These are phyloP conservation scores for Eubucco bourcierii DNA, from an alignment of 2,113 vertebrate genomes.

Conservation along the genomic window DNA sequence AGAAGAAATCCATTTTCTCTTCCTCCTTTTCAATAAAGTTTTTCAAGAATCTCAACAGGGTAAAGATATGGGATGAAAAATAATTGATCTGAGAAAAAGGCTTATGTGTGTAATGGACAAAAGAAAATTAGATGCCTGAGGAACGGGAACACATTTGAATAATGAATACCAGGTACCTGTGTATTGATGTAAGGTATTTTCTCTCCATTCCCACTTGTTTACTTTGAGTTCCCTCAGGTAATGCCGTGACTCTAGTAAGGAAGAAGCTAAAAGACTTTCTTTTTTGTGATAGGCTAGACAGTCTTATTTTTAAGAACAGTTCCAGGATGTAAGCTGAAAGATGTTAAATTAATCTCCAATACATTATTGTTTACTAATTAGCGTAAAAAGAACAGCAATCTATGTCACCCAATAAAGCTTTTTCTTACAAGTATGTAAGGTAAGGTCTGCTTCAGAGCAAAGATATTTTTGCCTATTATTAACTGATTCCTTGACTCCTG, in stretches of 20 bases:
- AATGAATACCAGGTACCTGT: not conserved
- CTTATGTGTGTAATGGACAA: not conserved
- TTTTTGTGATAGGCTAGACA: not conserved
- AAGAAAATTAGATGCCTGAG: not conserved
- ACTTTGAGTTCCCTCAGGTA: not conserved
- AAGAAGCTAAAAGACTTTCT: not conserved
- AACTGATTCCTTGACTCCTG: not conserved
- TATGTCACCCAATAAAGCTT: not conserved
- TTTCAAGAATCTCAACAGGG: not conserved
- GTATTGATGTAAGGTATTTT: accelerated
- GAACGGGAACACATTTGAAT: not conserved
- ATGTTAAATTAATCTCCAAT: not conserved
- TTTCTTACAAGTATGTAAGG: not conserved
- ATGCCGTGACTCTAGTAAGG: not conserved
- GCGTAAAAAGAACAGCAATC: not conserved
- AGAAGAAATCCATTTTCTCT: not conserved
- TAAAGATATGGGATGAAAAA: not conserved
- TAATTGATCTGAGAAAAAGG: not conserved
- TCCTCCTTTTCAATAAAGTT: not conserved
- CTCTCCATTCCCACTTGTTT: not conserved
- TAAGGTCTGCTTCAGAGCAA: not conserved
- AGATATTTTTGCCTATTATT: not conserved
- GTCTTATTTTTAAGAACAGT: not conserved
- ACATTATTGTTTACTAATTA: not conserved
- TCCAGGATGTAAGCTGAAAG: not conserved